These are phyloP conservation scores for Simalia tracyae DNA, from an alignment of 2,797 vertebrate genomes.

Conservation along the genomic window DNA sequence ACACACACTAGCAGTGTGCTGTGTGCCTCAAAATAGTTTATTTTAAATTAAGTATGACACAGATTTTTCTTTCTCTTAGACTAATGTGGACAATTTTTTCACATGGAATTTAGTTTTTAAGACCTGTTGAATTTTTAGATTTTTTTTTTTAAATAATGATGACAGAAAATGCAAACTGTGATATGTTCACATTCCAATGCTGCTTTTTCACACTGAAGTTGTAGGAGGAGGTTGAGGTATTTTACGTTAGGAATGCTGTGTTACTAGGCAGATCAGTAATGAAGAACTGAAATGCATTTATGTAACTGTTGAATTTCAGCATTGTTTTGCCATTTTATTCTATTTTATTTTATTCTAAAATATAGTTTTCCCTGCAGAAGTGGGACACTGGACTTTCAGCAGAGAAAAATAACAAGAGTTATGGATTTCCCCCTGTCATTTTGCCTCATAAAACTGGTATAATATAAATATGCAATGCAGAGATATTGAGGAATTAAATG, in stretches of 20 bases:
- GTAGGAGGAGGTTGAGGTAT: background rate
- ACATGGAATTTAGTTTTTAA: slow-evolving; percentile 7
- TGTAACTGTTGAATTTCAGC: background rate
- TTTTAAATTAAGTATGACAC: slow-evolving; percentile 13
- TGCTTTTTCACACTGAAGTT: background rate
- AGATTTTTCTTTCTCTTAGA: background rate
- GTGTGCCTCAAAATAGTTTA: slow-evolving; percentile 3
- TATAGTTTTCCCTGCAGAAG: background rate
- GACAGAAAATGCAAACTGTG: slow-evolving; percentile 21
- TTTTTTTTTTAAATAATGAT: background rate
- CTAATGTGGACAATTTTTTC: slow-evolving; percentile 13
- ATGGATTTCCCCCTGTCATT: background rate
- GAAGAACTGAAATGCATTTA: background rate
- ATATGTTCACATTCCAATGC: background rate
- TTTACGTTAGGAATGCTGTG: background rate
- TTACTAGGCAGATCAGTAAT: background rate
- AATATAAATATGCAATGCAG: background rate
- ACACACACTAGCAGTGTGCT: slow-evolving; percentile 11
- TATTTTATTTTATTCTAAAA: background rate
- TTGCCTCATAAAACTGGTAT: background rate
- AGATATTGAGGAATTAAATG: background rate
- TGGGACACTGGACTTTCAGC: background rate
- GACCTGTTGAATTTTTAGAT: slow-evolving; percentile 48
- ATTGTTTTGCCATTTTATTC: background rate
- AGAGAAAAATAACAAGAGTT: background rate